Conservation (phyloP, 1,140 invertebrate genomes). For the Capitella teleta region DNA sequence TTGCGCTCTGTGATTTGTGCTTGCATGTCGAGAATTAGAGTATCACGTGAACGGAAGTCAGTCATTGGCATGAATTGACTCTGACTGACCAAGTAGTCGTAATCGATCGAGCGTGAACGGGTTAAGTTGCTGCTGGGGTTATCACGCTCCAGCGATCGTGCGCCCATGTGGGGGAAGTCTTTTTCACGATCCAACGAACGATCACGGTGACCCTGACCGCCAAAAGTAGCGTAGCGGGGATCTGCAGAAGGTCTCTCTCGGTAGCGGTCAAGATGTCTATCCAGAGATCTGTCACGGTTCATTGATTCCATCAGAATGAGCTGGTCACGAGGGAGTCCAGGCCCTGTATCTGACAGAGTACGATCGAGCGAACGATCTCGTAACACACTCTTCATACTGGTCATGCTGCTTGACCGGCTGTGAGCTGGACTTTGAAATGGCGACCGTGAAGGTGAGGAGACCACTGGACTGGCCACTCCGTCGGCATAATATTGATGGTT, state of each 20-base stretch:
- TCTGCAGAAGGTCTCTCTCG: background rate
- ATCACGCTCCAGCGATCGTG: conserved; percentile 31
- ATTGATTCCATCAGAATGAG: conserved; percentile 11
- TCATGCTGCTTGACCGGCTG: conserved; percentile 18
- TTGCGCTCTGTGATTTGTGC: conserved; percentile 89
- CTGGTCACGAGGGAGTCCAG: background rate
- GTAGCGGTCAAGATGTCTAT: conserved; percentile 14
- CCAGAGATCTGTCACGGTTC: conserved; percentile 26
- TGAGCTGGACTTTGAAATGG: conserved; percentile 10
- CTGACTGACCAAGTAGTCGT: conserved; percentile 3
- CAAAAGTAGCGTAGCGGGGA: background rate
- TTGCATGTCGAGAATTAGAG: conserved; percentile 72
- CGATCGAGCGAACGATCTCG: conserved; percentile 11
- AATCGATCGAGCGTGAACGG: conserved; percentile 8
- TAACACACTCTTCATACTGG: conserved; percentile 14
- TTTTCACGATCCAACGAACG: conserved; percentile 11
- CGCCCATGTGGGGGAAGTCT: conserved; percentile 37
- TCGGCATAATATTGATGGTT: background rate
- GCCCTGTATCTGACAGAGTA: background rate
- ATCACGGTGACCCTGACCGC: conserved; percentile 3
- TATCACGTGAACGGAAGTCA: conserved; percentile 15
- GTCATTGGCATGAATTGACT: background rate
- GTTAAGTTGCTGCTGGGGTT: conserved; percentile 4
- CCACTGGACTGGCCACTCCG: background rate
- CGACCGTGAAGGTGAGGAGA: conserved; percentile 1